Percentiles rank a stretch among this genome's conserved stretches.
Evolutionary conservation across 2,888 invertebrate species (phyloP).

Genomic region (Metalampra italica): DNA sequence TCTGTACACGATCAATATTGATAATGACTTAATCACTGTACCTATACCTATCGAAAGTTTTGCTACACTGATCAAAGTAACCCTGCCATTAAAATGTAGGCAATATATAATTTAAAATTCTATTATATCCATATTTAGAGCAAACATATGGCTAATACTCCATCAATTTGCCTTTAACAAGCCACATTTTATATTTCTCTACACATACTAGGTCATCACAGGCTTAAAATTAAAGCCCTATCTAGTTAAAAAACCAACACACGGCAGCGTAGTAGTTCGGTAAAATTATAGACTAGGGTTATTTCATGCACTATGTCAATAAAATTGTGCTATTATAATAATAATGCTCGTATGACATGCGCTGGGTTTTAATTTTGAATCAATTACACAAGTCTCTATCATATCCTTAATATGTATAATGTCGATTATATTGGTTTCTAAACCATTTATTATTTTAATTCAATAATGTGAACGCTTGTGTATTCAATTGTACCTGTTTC

Average conservation of each 20-base stretch:
- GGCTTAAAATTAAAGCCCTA: slow-evolving; percentile 17
- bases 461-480: not conserved
- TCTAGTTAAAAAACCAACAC: slow-evolving; percentile 5
- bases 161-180: slow-evolving; percentile 7
- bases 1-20: not conserved
- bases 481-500: not conserved
- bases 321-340: slow-evolving; percentile 33
- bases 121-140: slow-evolving; percentile 9
- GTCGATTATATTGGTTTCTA: not conserved
- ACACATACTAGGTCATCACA: slow-evolving; percentile 5
- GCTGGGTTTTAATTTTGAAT: slow-evolving; percentile 20
- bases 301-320: slow-evolving; percentile 28
- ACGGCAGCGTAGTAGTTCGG: not conserved
- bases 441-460: not conserved
- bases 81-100: slow-evolving; percentile 1
- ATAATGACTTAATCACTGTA: slow-evolving; percentile 12
- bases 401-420: not conserved
- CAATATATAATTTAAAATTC: slow-evolving; percentile 7
- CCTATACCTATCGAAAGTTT: not conserved
- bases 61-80: not conserved
- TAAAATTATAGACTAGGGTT: slow-evolving; percentile 29
- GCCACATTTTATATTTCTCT: slow-evolving; percentile 2
- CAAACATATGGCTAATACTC: slow-evolving; percentile 8
- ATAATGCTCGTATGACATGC: slow-evolving; percentile 22
- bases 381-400: slow-evolving; percentile 11